Percentiles rank a stretch among this genome's conserved stretches.
These are phyloP conservation scores for Sarcophaga bullata DNA, from an alignment of 1,140 invertebrate genomes.

Conservation along the genomic window DNA sequence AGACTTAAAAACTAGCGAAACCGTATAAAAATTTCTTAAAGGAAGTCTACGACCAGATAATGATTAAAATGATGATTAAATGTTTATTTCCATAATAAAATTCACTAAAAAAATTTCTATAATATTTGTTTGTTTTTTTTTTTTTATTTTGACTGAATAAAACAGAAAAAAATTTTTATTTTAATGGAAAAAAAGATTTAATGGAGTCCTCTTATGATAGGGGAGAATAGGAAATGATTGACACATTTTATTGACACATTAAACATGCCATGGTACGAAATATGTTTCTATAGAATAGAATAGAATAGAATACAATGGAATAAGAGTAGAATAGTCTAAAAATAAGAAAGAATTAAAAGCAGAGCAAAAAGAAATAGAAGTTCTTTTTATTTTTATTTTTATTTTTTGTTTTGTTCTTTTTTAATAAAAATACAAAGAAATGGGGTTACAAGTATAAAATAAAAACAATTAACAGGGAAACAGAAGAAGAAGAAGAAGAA, in stretches of 20 bases:
- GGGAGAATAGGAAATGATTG: slow-evolving; percentile 11
- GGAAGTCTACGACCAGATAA: too few species aligned
- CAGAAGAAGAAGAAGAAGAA: background rate
- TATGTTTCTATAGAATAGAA: slow-evolving; percentile 7
- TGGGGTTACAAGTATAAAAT: background rate
- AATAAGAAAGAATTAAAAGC: background rate
- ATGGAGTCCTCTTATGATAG: too few species aligned
- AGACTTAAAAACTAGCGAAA: too few species aligned
- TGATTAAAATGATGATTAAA: too few species aligned
- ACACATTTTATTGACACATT: slow-evolving; percentile 19
- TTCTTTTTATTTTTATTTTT: background rate
- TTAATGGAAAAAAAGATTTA: too few species aligned
- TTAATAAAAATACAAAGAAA: slow-evolving; percentile 3
- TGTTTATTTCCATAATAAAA: too few species aligned
- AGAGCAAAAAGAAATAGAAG: background rate
- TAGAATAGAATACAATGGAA: slow-evolving; percentile 1
- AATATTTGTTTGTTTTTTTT: too few species aligned
- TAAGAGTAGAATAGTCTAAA: background rate
- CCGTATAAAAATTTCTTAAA: too few species aligned
- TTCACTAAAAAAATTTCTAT: too few species aligned
- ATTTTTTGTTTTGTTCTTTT: background rate
- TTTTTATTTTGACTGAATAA: too few species aligned
- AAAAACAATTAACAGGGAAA: background rate
- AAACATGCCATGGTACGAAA: slow-evolving; percentile 25
- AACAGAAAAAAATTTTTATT: too few species aligned